Percentiles rank a stretch among this genome's conserved stretches.
Conservation (phyloP, 1,140 invertebrate genomes). For the Galendromus occidentalis region DNA sequence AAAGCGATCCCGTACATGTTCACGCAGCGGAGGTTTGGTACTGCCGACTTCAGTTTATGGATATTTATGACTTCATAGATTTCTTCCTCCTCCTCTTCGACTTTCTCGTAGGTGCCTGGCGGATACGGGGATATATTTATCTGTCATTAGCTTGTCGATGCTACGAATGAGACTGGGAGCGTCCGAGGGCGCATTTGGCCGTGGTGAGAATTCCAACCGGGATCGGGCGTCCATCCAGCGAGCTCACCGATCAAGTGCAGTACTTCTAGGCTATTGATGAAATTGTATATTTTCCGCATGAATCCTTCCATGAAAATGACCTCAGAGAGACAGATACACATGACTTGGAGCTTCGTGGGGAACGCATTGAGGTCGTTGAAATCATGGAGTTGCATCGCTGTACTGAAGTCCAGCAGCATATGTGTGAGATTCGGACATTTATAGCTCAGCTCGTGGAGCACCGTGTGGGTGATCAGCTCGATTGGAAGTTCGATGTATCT, state of each 20-base stretch:
- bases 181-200: neutral
- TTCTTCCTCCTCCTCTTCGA: constrained; percentile 97
- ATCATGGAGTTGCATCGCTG: constrained; percentile 96
- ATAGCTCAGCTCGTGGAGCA: constrained; percentile 84
- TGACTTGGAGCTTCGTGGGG: constrained; percentile 85
- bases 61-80: constrained; percentile 99
- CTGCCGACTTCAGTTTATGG: constrained; percentile 87
- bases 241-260: constrained; percentile 78
- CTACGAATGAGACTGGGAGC: neutral
- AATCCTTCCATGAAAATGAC: constrained; percentile 99
- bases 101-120: constrained; percentile 89
- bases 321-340: constrained; percentile 94
- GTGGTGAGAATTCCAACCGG: too few species aligned
- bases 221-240: neutral
- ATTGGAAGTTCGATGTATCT: constrained; percentile 90
- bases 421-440: constrained; percentile 95
- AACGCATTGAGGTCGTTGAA: constrained; percentile 97
- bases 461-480: constrained; percentile 90
- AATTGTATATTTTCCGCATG: constrained; percentile 98
- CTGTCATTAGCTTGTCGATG: constrained; percentile 9
- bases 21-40: constrained; percentile 80
- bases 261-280: constrained; percentile 95
- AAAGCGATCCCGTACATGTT: constrained; percentile 95
- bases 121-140: too few species aligned
- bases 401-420: constrained; percentile 91